These are phyloP conservation scores for Cremastinae sp. DNA, from an alignment of 2,888 invertebrate species.

Conservation along the genomic window DNA sequence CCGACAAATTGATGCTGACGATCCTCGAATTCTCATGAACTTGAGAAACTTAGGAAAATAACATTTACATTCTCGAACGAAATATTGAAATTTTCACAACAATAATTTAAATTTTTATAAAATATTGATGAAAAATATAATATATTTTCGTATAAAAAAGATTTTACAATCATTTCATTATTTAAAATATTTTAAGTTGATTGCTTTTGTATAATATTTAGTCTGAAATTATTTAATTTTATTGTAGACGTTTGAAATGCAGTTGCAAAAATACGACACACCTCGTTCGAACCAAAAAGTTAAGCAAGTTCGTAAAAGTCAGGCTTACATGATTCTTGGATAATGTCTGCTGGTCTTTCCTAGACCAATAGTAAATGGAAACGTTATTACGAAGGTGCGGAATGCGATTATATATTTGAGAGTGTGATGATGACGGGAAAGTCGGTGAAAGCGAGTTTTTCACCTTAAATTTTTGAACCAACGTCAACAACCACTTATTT, in stretches of 20 bases:
- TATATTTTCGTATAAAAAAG: too few relatives aligned
- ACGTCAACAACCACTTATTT: constrained; percentile 5
- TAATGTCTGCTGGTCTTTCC: neutral
- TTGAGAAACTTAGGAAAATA: neutral
- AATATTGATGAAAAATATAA: too few relatives aligned
- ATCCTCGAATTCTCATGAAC: neutral
- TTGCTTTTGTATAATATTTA: too few relatives aligned
- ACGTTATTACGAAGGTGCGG: constrained; percentile 52
- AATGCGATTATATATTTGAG: constrained; percentile 31
- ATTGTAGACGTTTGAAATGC: too few relatives aligned
- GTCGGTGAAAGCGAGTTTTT: constrained; percentile 60
- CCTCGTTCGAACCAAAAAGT: constrained; percentile 25
- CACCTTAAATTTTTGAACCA: constrained; percentile 23
- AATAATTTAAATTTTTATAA: too few relatives aligned
- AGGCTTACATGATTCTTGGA: neutral
- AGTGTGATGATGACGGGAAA: constrained; percentile 52
- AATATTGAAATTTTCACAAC: neutral
- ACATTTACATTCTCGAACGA: neutral
- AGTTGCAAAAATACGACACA: constrained; percentile 2
- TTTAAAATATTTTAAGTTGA: too few relatives aligned
- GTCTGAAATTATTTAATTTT: too few relatives aligned
- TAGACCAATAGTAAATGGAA: constrained; percentile 39
- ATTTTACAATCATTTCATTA: too few relatives aligned
- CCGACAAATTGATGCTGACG: constrained; percentile 7
- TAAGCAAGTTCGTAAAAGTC: constrained; percentile 35